A percentile compares a stretch with the other conserved stretches of the same genome.
These are phyloP conservation scores for Meandrina meandrites DNA, from an alignment of 92 coral and sea anemone species.

Conservation along the genomic window DNA sequence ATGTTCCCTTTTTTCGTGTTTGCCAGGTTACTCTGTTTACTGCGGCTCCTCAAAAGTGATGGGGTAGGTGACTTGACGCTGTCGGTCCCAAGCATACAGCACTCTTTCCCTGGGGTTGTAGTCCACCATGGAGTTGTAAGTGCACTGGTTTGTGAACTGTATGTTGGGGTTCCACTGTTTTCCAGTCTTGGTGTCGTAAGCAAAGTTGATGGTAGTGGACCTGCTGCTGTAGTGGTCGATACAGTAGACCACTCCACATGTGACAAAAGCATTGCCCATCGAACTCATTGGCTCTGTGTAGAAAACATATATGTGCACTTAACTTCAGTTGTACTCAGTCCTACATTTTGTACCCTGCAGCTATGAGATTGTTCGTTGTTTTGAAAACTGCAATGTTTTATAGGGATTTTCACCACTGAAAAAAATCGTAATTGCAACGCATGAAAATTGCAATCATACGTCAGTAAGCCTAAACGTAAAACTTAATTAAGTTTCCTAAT, in stretches of 20 bases:
- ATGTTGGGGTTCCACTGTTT: conserved; percentile 32
- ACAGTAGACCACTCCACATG: conserved; percentile 41
- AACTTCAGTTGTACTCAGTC: no score
- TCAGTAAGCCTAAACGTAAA: no score
- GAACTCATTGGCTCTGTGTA: neutral
- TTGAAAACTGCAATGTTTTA: no score
- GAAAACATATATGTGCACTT: no score
- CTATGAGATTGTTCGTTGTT: no score
- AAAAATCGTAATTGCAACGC: no score
- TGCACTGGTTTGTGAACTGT: conserved; percentile 33
- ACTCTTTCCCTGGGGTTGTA: conserved; percentile 52
- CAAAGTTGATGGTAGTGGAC: conserved; percentile 53
- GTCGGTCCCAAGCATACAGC: conserved; percentile 40
- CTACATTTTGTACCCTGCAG: no score
- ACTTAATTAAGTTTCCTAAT: no score
- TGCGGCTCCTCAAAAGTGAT: conserved; percentile 34
- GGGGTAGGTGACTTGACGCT: conserved; percentile 30
- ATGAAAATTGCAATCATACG: no score
- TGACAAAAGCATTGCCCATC: conserved; percentile 48
- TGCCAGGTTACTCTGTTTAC: no score
- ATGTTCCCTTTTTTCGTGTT: neutral
- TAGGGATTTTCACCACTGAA: no score
- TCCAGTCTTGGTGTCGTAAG: conserved; percentile 38
- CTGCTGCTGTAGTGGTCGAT: neutral
- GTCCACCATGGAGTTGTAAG: conserved; percentile 45